Evolutionary conservation across 2,888 invertebrate genomes (phyloP), one percentile per base, ranked within the genome.

Genomic region (Timandra comae): DNA sequence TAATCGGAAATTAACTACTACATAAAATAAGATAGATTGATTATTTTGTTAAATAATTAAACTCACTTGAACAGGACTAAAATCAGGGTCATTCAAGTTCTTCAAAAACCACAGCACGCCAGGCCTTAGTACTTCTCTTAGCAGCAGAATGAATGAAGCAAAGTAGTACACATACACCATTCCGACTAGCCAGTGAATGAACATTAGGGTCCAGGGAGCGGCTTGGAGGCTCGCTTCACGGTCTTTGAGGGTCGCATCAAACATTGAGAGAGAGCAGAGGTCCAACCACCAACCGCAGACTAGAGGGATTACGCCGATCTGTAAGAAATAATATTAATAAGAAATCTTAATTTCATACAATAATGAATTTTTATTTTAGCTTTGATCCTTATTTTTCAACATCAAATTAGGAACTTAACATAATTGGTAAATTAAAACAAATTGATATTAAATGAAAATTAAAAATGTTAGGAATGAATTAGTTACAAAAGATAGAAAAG

Each of bases 151-250:
- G 66, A 97, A 99, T 0, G 98, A 98, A 4, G 99, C 99, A 67
- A 99, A 99, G 81, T 99, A 99, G 77, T 99, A 99, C 7, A 99
- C 98, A 66, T 98, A 99, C 19, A 95, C 95, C 98, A 99, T 99
- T 37, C 99, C 99, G 4, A 98, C 95, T 23, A 99, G 90, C 99
- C 99, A 99, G 72, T 99, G 99, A 33, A 99, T 93, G 68, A 99
- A 99, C 88, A 99, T 95, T 1, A 97, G 96, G 0, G 99, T 98
- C 54, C 97, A 97, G 0, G 99, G 99, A 0, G 98, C 97, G 0
- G 93, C 89, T 45, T 92, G 90, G 52, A 99, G 96, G 43, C 95
- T 95, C 0, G 91, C 88, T 68, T 97, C 93, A 22, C 99, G 90
- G 63, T 96, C 96, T 65, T 92, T 92, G 0, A 97, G 87, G 0